Evolutionary conservation across 2,888 invertebrate genomes (phyloP).

Genomic region (Protonemura montana): DNA sequence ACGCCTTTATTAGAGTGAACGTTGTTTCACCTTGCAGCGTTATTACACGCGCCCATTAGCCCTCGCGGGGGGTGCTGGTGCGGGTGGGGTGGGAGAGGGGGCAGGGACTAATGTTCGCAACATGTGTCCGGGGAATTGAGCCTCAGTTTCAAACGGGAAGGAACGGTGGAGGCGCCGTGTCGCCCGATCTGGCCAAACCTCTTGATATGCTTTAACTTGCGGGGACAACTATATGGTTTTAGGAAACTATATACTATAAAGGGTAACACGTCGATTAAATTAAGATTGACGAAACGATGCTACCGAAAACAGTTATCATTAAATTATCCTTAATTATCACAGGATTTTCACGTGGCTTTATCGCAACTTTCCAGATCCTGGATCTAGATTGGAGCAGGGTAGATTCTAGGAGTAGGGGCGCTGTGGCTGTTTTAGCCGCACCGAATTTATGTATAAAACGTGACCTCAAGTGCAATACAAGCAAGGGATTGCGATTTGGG

Average conservation of each 20-base stretch:
- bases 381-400: background rate
- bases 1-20: conserved; percentile 28
- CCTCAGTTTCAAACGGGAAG: background rate
- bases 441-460: conserved; percentile 28
- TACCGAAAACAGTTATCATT: background rate
- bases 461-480: conserved; percentile 26
- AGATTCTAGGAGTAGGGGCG: background rate
- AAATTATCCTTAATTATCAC: background rate
- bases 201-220: too few species aligned
- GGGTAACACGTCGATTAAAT: background rate
- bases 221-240: too few species aligned
- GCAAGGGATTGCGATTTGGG: conserved; percentile 2
- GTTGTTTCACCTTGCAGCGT: background rate
- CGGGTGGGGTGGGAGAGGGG: background rate
- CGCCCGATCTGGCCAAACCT: background rate
- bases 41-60: conserved; percentile 20
- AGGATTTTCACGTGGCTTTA: background rate
- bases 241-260: background rate
- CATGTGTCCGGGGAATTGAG: background rate
- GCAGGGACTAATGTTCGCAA: conserved; percentile 10
- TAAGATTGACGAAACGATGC: background rate
- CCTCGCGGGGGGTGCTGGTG: background rate
- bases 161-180: background rate
- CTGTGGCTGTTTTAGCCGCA: background rate
- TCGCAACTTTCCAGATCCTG: background rate